phyloP scores from a whole-genome alignment of 2,113 vertebrate species.

The Tragelaphus strepsiceros region DNA sequence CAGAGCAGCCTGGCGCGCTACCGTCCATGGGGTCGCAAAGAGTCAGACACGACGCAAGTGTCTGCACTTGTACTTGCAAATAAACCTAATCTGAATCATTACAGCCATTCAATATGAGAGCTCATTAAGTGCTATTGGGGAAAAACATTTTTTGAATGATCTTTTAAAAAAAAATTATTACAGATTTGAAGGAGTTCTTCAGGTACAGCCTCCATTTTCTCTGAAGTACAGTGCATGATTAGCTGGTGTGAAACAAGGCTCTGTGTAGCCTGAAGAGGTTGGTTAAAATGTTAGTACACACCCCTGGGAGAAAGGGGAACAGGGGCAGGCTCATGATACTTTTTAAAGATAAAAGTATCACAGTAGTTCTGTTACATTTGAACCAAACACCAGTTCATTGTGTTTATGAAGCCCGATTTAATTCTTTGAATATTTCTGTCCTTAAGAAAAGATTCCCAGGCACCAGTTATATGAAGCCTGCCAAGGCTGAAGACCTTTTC shows the following conservation, averaged over 20 bases:
- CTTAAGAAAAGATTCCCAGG: not conserved
- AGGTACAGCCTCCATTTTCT: not conserved
- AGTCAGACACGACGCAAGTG: rapidly evolving
- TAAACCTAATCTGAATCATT: not conserved
- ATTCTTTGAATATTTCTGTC: not conserved
- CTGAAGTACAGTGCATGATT: not conserved
- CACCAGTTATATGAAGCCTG: not conserved
- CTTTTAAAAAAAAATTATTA: not conserved
- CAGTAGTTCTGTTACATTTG: not conserved
- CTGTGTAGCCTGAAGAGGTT: not conserved
- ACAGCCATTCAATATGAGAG: not conserved
- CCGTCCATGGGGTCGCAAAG: rapidly evolving
- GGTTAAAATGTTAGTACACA: rapidly evolving
- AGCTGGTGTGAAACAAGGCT: not conserved
- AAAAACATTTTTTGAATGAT: not conserved
- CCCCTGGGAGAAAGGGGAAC: not conserved
- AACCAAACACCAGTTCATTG: not conserved
- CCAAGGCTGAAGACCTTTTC: not conserved
- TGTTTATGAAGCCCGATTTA: not conserved
- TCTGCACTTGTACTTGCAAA: not conserved
- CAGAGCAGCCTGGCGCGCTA: not conserved
- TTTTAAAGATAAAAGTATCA: not conserved
- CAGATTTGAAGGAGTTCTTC: not conserved
- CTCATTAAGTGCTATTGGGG: not conserved
- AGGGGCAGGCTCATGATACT: not conserved